Evolutionary conservation across 2,888 invertebrate genomes (phyloP), one percentile per base, ranked within the genome.

Genomic region (Erannis defoliaria): DNA sequence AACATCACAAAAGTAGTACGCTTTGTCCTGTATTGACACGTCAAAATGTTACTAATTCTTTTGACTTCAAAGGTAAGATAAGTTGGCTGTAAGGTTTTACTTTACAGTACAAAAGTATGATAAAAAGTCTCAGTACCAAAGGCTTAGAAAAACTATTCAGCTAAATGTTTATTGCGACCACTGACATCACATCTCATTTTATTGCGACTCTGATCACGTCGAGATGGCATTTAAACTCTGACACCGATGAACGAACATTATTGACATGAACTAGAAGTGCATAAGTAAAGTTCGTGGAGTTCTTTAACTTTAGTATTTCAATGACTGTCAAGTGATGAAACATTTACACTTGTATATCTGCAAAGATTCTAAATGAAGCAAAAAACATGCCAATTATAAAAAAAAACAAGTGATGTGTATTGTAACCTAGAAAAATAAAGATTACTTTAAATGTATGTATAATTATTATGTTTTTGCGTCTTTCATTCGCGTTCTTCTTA

Each of bases 201-300:
- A 49, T 51, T 45, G 26, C 40, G 31, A 46, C 35, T 46, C 29
- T 56, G 48, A 26, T 38, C 35, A 53, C 42, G 38, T 49, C 42
- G 42, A 46, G 49, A 40, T 43, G 43, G 18, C 38, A n/a, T 55
- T 50, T 63, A 55, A 62, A 43, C 54, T 43, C 45, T 67, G 60
- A 48, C 65, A 53, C 35, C 21, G 33, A 50, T 37, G 43, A 31
- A 19, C 18, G 46, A 31, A 33, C 46, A n/a, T 45, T 55, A 55
- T 60, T 55, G 50, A 38, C 54, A 49, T 49, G 35, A 57, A 43
- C 43, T 18, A 43, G n/a, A n/a, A 57, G 50, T 57, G 40, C 43
- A 57, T 49, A 23, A 18, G 23, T 31, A 29, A 46, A 12, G 18
- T 26, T 23, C 23, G 12, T 31, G 19, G n/a, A 55, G 37, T 21